A percentile compares a stretch with the other conserved stretches of the same genome.
These are phyloP conservation scores for Drosophila rubida DNA, from an alignment of 2,888 invertebrate species.

Conservation along the genomic window DNA sequence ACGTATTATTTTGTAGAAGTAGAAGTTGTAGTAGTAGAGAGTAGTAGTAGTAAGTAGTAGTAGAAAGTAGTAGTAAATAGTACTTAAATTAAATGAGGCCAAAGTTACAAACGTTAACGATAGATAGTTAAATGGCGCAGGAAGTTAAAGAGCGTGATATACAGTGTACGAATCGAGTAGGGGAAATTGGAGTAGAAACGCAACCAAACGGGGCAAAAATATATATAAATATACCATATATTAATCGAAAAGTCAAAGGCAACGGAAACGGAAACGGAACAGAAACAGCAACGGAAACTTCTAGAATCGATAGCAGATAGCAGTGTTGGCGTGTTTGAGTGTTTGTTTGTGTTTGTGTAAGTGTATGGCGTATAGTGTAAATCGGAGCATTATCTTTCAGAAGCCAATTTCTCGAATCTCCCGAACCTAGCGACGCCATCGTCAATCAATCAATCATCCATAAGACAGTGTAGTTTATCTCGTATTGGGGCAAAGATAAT, in stretches of 20 bases:
- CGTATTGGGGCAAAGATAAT: too few species aligned
- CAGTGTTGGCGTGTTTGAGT: constrained; percentile 11
- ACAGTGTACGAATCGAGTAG: not conserved
- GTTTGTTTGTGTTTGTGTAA: not conserved
- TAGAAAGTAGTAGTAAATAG: not conserved
- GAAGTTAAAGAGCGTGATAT: not conserved
- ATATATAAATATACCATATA: not conserved
- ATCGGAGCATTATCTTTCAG: not conserved
- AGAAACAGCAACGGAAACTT: constrained; percentile 11
- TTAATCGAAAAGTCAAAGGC: not conserved
- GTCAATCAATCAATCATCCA: not conserved
- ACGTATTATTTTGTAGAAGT: constrained; percentile 27
- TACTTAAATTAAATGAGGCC: not conserved
- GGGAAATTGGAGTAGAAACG: not conserved
- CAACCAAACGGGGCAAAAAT: constrained; percentile 1
- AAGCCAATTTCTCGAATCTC: not conserved
- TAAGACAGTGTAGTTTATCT: not conserved
- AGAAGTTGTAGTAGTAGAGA: constrained; percentile 14
- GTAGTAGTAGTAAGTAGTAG: not conserved
- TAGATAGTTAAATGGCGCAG: not conserved
- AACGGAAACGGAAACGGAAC: constrained; percentile 21
- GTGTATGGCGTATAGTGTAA: constrained; percentile 8
- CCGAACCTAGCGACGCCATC: not conserved
- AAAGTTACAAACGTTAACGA: constrained; percentile 2
- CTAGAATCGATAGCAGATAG: constrained; percentile 25